Evolutionary conservation across 2,888 invertebrate species (phyloP), one percentile per base, ranked within the genome.

Genomic region (Coenonympha arcania): DNA sequence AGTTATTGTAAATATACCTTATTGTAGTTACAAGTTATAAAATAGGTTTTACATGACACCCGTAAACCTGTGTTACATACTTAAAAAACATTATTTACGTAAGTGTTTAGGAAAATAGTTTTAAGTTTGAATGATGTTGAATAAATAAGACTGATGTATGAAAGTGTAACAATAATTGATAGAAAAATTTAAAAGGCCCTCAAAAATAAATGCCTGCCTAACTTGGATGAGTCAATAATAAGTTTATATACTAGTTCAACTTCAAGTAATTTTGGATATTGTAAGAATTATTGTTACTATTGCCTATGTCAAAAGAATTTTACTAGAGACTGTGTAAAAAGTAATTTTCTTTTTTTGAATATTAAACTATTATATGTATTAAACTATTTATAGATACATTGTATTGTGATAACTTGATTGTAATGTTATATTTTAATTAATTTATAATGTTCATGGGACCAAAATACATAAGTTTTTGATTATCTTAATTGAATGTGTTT

Each of bases 371-470:
- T 13, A 24, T 22, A 2, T 1, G 13, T 39, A 30, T 16, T 15
- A 1, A 33, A 39, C 20, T 22, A 52, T 48, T 50, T 24, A 47
- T 28, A 41, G 34, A 8, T 57, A 50, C 48, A 11, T 49, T 42
- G 48, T 47, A 57, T 54, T 58, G 58, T 58, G 58, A 58, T 58
- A 52, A 58, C 42, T 50, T 50, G 37, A 39, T 43, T 11, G 34
- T 48, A 46, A 48, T 52, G 28, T 31, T 55, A 49, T 31, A 47
- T 22, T 51, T 44, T 20, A 26, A 22, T 42, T 26, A 26, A 11
- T 42, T 26, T 18, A 11, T 56, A 49, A 40, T 39, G 31, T 41
- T 20, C 47, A 52, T 44, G 58, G 58, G 58, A 58, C 58, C 58
- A 58, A 56, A 56, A 55, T 58, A 58, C 54, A 58, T 45, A 52